These are phyloP conservation scores for Batillaria attramentaria DNA, from an alignment of 1,140 invertebrate genomes.

Conservation along the genomic window DNA sequence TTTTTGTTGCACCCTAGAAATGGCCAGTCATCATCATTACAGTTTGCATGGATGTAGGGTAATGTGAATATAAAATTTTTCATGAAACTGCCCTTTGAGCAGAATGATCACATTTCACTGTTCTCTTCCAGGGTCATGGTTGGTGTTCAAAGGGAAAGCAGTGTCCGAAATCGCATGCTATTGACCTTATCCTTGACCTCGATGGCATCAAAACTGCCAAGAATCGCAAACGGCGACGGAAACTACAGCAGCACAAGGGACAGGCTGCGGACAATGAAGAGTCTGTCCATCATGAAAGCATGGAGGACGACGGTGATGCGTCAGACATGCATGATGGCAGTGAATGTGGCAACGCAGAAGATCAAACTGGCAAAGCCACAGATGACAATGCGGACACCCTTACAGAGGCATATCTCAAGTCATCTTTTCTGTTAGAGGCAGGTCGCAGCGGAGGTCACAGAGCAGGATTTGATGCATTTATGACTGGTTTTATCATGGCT, in stretches of 20 bases:
- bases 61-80: too few species aligned
- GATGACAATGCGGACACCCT: constrained; percentile 16
- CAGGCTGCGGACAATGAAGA: background rate
- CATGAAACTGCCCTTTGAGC: too few species aligned
- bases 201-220: constrained; percentile 41
- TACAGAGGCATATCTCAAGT: constrained; percentile 19
- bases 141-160: constrained; percentile 64
- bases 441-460: constrained; percentile 62
- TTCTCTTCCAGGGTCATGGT: constrained; percentile 67
- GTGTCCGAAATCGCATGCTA: constrained; percentile 70
- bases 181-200: constrained; percentile 59
- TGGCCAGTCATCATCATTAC: too few species aligned
- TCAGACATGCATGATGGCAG: too few species aligned
- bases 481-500: constrained; percentile 72
- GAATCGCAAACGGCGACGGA: constrained; percentile 50
- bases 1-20: too few species aligned
- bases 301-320: too few species aligned
- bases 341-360: too few species aligned
- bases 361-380: too few species aligned
- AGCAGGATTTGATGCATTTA: constrained; percentile 74
- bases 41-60: too few species aligned
- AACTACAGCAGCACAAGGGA: constrained; percentile 14
- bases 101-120: constrained; percentile 22
- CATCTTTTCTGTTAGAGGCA: constrained; percentile 12
- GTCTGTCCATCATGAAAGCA: too few species aligned